Conservation (phyloP, 2,113 vertebrate genomes). For the Vanacampus margaritifer region DNA sequence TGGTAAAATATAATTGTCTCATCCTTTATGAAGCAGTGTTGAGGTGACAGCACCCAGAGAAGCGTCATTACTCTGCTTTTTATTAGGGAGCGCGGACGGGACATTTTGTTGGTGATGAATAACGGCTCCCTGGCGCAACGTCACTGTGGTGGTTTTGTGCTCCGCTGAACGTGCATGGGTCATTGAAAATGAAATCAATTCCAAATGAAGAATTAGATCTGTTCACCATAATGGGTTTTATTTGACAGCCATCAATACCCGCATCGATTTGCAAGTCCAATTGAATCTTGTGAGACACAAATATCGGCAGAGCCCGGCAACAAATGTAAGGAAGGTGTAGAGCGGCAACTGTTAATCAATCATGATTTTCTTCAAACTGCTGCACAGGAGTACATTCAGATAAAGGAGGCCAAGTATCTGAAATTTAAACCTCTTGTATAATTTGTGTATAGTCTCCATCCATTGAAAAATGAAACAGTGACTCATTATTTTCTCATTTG, state of each 20-base stretch:
- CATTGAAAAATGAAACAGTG: neutral
- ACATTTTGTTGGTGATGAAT: slow-evolving; percentile 70
- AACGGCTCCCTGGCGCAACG: slow-evolving; percentile 67
- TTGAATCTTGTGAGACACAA: slow-evolving; percentile 45
- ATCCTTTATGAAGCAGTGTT: slow-evolving; percentile 78
- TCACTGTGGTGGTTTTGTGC: slow-evolving; percentile 51
- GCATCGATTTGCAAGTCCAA: slow-evolving; percentile 58
- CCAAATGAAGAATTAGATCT: slow-evolving; percentile 66
- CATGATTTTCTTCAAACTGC: slow-evolving; percentile 8
- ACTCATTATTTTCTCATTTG: neutral
- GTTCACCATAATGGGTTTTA: slow-evolving; percentile 66
- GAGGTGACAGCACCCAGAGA: slow-evolving; percentile 73
- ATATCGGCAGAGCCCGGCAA: slow-evolving; percentile 33
- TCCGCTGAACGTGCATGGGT: slow-evolving; percentile 62
- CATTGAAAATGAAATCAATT: slow-evolving; percentile 75
- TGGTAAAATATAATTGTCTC: slow-evolving; percentile 80
- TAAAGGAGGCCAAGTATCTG: neutral
- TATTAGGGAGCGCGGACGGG: slow-evolving; percentile 73
- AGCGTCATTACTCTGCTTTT: slow-evolving; percentile 76
- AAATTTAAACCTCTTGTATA: neutral
- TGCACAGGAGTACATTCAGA: neutral
- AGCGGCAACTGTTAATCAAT: slow-evolving; percentile 26
- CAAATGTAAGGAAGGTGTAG: slow-evolving; percentile 12
- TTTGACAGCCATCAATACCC: slow-evolving; percentile 64
- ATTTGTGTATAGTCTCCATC: neutral